phyloP scores from a whole-genome alignment of 2,797 vertebrate species.

The Gymnoscopelus microlampas region DNA sequence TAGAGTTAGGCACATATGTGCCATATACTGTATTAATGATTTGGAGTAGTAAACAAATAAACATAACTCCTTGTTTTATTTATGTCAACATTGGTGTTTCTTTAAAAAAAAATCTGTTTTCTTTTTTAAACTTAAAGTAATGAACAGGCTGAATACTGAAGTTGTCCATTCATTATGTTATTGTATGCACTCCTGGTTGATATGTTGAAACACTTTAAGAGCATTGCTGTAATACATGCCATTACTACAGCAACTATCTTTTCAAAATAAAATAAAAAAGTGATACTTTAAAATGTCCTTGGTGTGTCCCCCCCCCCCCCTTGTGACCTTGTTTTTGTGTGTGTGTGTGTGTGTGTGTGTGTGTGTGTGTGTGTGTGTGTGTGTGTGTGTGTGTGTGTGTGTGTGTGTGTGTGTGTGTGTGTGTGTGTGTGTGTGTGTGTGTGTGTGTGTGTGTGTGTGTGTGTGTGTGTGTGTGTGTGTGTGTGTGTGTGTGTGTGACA shows the following conservation, averaged over 20 bases:
- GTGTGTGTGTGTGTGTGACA: neutral
- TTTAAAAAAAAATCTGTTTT: slow-evolving; percentile 28
- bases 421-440: slow-evolving; percentile 9
- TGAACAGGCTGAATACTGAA: slow-evolving; percentile 29
- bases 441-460: neutral
- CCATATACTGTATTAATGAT: slow-evolving; percentile 78
- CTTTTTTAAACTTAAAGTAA: slow-evolving; percentile 21
- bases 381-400: neutral
- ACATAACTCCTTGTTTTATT: slow-evolving; percentile 84
- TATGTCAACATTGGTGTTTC: slow-evolving; percentile 70
- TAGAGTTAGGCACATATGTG: neutral
- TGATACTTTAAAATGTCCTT: slow-evolving; percentile 40
- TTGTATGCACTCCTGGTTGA: slow-evolving; percentile 59
- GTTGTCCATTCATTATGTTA: slow-evolving; percentile 55
- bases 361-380: neutral
- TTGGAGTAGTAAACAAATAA: slow-evolving; percentile 84
- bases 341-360: slow-evolving; percentile 8
- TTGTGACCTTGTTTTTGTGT: neutral
- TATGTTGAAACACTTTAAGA: slow-evolving; percentile 57
- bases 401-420: neutral
- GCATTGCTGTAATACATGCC: slow-evolving; percentile 55
- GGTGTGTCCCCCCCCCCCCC: too few species aligned
- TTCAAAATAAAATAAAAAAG: slow-evolving; percentile 59
- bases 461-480: neutral
- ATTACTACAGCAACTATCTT: slow-evolving; percentile 53